Evolutionary conservation across 2,113 vertebrate species (phyloP).

Genomic region (Excalfactoria chinensis): DNA sequence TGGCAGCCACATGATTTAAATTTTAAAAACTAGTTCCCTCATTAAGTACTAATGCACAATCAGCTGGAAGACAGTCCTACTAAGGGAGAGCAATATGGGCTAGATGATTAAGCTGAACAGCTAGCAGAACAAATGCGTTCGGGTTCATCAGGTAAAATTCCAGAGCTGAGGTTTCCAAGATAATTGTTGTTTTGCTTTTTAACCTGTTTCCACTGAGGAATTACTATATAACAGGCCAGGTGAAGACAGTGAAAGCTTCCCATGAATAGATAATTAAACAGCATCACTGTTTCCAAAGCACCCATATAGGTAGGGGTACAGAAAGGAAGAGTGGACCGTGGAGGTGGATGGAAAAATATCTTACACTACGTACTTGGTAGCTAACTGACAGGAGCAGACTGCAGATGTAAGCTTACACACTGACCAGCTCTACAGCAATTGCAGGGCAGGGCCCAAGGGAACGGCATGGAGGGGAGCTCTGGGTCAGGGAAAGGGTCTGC

Average conservation of each 20-base stretch:
- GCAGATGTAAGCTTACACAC: neutral
- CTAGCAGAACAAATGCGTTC: neutral
- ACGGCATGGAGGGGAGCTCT: neutral
- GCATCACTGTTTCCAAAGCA: neutral
- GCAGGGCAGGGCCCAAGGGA: neutral
- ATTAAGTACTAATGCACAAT: constrained; percentile 8
- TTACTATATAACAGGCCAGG: neutral
- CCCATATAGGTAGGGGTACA: neutral
- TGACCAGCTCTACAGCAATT: neutral
- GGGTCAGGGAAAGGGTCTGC: neutral
- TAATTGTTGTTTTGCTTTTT: neutral
- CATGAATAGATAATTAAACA: neutral
- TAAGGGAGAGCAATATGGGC: neutral
- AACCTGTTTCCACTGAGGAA: neutral
- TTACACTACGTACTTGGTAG: neutral
- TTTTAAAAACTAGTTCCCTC: constrained; percentile 39
- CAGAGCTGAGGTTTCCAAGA: neutral
- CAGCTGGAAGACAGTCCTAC: neutral
- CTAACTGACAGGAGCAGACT: neutral
- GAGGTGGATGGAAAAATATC: neutral
- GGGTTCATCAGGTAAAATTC: neutral
- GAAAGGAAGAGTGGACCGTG: neutral
- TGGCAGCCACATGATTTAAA: constrained; percentile 7
- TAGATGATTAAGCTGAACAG: neutral
- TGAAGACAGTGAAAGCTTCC: neutral